Conservation (phyloP, 1,140 invertebrate genomes). For the Orchesella cincta region DNA sequence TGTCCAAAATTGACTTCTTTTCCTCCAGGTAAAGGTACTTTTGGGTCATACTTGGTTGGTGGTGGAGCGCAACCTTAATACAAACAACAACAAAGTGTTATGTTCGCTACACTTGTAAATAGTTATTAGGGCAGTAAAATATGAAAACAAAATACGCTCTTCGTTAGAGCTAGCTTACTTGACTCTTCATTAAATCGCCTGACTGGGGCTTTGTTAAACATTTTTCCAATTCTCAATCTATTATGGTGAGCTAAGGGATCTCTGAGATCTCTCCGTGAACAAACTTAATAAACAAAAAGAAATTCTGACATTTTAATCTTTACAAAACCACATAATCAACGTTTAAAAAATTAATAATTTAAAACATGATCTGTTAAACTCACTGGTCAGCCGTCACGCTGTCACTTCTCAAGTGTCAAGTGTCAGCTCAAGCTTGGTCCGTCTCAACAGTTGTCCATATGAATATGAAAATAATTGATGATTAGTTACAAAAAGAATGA, state of each 20-base stretch:
- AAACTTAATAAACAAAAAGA: neutral
- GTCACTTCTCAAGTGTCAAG: too few species aligned
- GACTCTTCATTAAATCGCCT: neutral
- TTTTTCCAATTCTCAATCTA: too few species aligned
- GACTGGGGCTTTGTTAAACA: neutral
- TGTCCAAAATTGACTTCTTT: neutral
- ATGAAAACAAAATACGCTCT: neutral
- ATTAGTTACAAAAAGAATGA: too few species aligned
- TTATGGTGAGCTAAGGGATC: too few species aligned
- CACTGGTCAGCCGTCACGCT: neutral
- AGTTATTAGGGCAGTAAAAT: too few species aligned
- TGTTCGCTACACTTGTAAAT: too few species aligned
- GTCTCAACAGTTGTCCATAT: too few species aligned
- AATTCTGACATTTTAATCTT: neutral
- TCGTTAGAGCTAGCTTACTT: neutral
- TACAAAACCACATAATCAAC: neutral
- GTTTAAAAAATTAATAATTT: neutral
- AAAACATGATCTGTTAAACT: neutral
- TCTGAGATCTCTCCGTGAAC: neutral
- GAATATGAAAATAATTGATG: too few species aligned
- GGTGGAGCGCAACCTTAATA: constrained; percentile 2
- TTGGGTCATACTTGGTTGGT: constrained; percentile 9
- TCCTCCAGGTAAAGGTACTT: neutral
- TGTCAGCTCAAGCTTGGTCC: too few species aligned
- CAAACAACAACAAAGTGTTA: neutral